Conservation (phyloP, 2,113 vertebrate genomes). For the Neolamprologus caudopunctatus region DNA sequence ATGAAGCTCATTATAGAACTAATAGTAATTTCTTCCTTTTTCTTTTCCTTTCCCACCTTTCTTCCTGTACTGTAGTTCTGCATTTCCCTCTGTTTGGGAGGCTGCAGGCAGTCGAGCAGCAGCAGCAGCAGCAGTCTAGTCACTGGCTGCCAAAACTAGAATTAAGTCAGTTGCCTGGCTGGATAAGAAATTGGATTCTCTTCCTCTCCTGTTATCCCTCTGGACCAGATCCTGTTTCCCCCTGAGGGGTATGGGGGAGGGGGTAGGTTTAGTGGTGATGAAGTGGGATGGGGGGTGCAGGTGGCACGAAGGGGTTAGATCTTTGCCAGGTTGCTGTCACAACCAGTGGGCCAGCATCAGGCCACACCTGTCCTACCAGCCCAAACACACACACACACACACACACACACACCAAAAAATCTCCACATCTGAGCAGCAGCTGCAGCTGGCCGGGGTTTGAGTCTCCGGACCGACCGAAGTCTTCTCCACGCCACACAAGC, state of each 20-base stretch:
- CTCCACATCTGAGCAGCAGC: slow-evolving; percentile 15
- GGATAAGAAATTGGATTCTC: slow-evolving; percentile 54
- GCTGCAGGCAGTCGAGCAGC: background rate
- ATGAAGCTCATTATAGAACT: background rate
- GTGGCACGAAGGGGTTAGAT: slow-evolving; percentile 21
- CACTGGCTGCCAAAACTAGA: slow-evolving; percentile 50
- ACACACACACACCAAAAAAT: background rate
- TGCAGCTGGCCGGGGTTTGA: background rate
- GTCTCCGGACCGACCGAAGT: background rate
- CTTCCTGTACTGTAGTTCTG: background rate
- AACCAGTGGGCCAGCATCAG: background rate
- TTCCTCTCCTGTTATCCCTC: slow-evolving; percentile 58
- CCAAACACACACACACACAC: background rate
- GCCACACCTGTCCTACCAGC: slow-evolving; percentile 39
- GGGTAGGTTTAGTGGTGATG: background rate
- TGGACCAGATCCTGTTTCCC: slow-evolving; percentile 59
- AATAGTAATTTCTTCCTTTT: background rate
- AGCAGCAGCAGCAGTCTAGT: slow-evolving; percentile 17
- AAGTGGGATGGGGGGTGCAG: background rate
- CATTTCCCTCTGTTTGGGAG: background rate
- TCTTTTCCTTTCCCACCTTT: background rate
- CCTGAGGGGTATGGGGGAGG: background rate
- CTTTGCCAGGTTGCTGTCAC: slow-evolving; percentile 31
- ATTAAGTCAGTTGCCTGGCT: slow-evolving; percentile 55
- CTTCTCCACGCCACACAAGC: background rate